Conservation (phyloP, 2,113 vertebrate genomes). For the Tychaedon coryphoeus region DNA sequence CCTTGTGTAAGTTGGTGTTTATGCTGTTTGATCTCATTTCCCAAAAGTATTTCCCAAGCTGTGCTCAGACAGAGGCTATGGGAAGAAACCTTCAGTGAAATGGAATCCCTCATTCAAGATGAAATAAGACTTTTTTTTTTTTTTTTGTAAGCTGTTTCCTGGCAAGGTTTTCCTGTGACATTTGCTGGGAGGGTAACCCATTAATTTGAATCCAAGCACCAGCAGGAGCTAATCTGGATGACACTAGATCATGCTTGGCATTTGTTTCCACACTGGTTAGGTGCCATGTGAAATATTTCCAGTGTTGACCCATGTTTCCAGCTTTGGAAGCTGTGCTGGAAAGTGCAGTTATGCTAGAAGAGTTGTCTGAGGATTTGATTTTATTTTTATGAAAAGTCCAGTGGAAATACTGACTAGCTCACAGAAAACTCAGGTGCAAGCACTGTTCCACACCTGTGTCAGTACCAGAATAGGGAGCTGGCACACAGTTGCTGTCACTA, state of each 20-base stretch:
- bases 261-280: slow-evolving; percentile 38
- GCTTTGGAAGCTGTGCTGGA: slow-evolving; percentile 42
- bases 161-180: slow-evolving; percentile 41
- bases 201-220: slow-evolving; percentile 49
- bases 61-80: background rate
- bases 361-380: background rate
- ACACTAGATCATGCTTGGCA: slow-evolving; percentile 50
- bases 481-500: background rate
- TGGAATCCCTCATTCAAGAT: slow-evolving; percentile 25
- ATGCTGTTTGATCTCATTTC: slow-evolving; percentile 21
- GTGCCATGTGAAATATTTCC: slow-evolving; percentile 60
- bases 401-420: slow-evolving; percentile 5
- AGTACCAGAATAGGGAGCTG: background rate
- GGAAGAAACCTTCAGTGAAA: slow-evolving; percentile 33
- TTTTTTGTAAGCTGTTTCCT: slow-evolving; percentile 13
- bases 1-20: background rate
- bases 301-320: slow-evolving; percentile 46
- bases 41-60: slow-evolving; percentile 37
- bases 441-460: background rate
- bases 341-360: slow-evolving; percentile 11
- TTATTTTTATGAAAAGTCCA: background rate
- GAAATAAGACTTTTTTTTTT: background rate
- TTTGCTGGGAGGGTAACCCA: slow-evolving; percentile 47
- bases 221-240: slow-evolving; percentile 55
- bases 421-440: slow-evolving; percentile 21